phyloP scores from a whole-genome alignment of 1,140 invertebrate species.

The Tribolium castaneum region DNA sequence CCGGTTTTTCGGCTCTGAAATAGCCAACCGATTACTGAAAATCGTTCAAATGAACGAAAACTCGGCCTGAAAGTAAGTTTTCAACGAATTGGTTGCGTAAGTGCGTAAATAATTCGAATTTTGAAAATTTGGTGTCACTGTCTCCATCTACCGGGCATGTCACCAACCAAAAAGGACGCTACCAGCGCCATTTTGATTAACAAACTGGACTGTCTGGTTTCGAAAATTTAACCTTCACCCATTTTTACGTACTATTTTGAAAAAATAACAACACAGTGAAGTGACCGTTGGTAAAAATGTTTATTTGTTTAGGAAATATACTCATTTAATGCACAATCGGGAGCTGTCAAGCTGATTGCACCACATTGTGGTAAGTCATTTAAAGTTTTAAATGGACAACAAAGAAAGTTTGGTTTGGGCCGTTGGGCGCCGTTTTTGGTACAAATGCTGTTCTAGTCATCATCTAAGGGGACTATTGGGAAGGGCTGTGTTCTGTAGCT shows the following conservation, averaged over 20 bases:
- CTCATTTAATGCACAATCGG: background rate
- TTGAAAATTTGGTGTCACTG: background rate
- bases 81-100: no score
- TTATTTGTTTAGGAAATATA: conserved; percentile 10
- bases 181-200: conserved; percentile 18
- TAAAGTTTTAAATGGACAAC: conserved; percentile 15
- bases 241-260: background rate
- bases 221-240: conserved; percentile 27
- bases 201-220: background rate
- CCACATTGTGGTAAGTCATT: conserved; percentile 24
- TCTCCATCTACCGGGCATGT: background rate
- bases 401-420: background rate
- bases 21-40: no score
- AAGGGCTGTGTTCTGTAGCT: background rate
- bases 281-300: conserved; percentile 12
- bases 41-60: no score
- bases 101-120: background rate
- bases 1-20: no score
- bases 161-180: background rate
- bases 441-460: background rate
- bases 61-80: no score
- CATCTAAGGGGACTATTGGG: conserved; percentile 13
- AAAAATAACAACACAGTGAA: conserved; percentile 11
- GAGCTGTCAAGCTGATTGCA: conserved; percentile 15
- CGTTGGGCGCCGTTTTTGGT: no score